phyloP scores from a whole-genome alignment of 2,888 invertebrate genomes.

The Nomada flava region DNA sequence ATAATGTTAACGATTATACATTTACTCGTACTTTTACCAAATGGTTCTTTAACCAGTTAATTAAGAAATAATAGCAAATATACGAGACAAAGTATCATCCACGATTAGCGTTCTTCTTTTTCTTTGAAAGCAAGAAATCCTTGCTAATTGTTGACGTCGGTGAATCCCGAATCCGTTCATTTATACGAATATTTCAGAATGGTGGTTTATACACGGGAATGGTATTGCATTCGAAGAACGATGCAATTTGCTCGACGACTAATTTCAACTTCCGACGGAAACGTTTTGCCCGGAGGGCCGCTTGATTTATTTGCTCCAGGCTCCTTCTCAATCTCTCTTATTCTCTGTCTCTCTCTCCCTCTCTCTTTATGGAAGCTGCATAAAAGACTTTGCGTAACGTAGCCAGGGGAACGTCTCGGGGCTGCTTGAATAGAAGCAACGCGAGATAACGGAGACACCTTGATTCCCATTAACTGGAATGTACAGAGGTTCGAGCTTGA shows the following conservation, averaged over 20 bases:
- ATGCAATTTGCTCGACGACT: constrained; percentile 51
- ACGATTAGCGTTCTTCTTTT: no score
- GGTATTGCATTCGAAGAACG: constrained; percentile 42
- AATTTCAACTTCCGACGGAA: constrained; percentile 54
- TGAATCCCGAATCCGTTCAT: no score
- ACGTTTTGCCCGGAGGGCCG: constrained; percentile 48
- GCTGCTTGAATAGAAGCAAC: constrained; percentile 33
- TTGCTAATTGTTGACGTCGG: no score
- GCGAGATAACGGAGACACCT: constrained; percentile 55
- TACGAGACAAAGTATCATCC: no score
- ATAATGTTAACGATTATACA: no score
- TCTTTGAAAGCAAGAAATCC: no score
- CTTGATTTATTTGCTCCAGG: constrained; percentile 52
- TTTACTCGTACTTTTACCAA: no score
- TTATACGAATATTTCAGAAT: no score
- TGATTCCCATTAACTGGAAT: constrained; percentile 49
- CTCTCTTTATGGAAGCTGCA: constrained; percentile 17
- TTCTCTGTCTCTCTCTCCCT: no score
- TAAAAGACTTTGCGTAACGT: constrained; percentile 43
- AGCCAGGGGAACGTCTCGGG: constrained; percentile 8
- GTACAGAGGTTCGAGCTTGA: constrained; percentile 6
- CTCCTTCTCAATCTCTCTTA: constrained; percentile 1
- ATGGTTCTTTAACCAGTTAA: no score
- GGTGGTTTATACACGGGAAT: background rate
- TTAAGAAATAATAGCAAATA: no score